Evolutionary conservation across 2,113 vertebrate genomes (phyloP).

Genomic region (Psilopsiagon aurifrons): DNA sequence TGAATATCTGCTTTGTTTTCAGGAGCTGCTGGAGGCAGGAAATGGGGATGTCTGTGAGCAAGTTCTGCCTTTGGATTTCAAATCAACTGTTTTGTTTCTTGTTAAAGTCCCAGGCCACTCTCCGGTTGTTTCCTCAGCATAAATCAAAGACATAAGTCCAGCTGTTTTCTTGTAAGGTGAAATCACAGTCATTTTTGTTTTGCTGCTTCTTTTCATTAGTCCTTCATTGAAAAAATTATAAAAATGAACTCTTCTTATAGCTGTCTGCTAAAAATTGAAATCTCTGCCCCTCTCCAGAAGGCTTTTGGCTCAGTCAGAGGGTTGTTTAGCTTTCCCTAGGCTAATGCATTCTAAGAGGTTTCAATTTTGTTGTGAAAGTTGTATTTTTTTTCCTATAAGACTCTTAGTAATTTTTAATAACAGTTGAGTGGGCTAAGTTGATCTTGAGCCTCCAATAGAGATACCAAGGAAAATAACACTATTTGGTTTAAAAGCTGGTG

Average conservation of each 20-base stretch:
- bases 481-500: neutral
- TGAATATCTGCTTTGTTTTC: neutral
- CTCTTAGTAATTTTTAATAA: neutral
- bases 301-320: neutral
- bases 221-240: neutral
- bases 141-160: neutral
- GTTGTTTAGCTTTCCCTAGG: neutral
- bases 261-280: neutral
- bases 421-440: neutral
- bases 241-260: neutral
- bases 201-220: neutral
- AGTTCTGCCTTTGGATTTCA: neutral
- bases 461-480: neutral
- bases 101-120: neutral
- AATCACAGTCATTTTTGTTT: neutral
- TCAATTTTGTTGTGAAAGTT: neutral
- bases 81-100: neutral
- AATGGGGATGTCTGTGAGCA: neutral
- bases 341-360: neutral
- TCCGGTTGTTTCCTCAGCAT: neutral
- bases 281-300: neutral
- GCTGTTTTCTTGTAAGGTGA: neutral
- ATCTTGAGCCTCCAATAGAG: neutral
- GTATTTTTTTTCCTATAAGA: neutral
- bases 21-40: neutral